Conservation (phyloP, 1,140 invertebrate genomes). For the Drosophila hydei region DNA sequence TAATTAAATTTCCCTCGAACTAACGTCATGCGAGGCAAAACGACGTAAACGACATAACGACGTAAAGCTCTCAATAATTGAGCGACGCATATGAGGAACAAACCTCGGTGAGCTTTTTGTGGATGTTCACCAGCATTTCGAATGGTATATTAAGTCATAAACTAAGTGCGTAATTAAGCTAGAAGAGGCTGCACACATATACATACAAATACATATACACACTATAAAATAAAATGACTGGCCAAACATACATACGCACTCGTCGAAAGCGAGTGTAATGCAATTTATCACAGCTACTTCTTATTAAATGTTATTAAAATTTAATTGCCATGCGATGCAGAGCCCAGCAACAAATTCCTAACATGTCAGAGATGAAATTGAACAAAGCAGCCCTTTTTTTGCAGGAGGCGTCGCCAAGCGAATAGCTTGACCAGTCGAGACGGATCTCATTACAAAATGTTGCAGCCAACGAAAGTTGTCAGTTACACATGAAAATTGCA, state of each 20-base stretch:
- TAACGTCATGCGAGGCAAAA: slow-evolving; percentile 55
- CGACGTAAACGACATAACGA: slow-evolving; percentile 27
- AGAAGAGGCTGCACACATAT: slow-evolving; percentile 12
- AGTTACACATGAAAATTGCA: slow-evolving; percentile 83
- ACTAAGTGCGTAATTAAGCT: slow-evolving; percentile 70
- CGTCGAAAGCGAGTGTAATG: not conserved
- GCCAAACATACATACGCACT: too few species aligned
- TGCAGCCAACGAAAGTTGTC: slow-evolving; percentile 52
- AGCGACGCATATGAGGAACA: slow-evolving; percentile 50
- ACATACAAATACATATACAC: too few species aligned
- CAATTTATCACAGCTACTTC: slow-evolving; percentile 43
- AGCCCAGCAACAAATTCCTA: slow-evolving; percentile 19
- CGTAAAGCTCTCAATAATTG: slow-evolving; percentile 76
- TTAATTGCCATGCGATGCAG: slow-evolving; percentile 47
- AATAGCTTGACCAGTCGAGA: slow-evolving; percentile 10
- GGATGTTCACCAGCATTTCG: slow-evolving; percentile 27
- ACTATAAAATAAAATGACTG: too few species aligned
- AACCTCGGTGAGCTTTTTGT: slow-evolving; percentile 9
- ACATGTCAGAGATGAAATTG: slow-evolving; percentile 42
- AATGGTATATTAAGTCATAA: slow-evolving; percentile 72
- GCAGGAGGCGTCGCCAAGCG: too few species aligned
- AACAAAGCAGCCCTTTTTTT: slow-evolving; percentile 49
- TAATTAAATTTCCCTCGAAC: slow-evolving; percentile 82
- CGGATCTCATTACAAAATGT: slow-evolving; percentile 74
- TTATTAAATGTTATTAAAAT: slow-evolving; percentile 50